Evolutionary conservation across 2,797 vertebrate species (phyloP), one percentile per base, ranked within the genome.

Genomic region (Scarus forsteni): DNA sequence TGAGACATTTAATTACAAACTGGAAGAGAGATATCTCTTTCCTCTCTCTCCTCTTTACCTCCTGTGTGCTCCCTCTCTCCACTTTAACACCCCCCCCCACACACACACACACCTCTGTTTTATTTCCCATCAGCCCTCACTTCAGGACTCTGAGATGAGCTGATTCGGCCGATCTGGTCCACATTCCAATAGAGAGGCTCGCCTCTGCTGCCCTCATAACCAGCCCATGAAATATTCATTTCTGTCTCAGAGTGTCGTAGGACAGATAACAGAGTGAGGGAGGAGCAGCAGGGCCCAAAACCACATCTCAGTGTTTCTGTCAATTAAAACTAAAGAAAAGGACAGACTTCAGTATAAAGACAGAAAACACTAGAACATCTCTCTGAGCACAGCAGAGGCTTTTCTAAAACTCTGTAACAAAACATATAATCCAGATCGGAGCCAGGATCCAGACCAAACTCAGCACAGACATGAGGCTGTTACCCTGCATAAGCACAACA

Each of bases 1-100:
- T 94, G 93, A 93, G 88, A 94, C 92, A 93, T 94, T 94, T 94
- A 94, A 94, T 94, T 94, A 91, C 89, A 93, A 92, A 88, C 79
- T 85, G 85, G 85, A 85, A 92, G 89, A 89, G 89, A 81, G 83
- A 79, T 70, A 80, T 90, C 87, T 84, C 79, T 84, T 79, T 87
- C 85, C 75, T 83, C 77, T 83, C 42, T 74, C 59, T 61, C 63
- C 75, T 83, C 77, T 83, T 39, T 74, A 57, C 60, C 63, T 60
- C 50, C 54, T 4, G 27, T 27, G 27, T 27, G 27, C 40, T 11
- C 68, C 45, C 67, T 74, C 54, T 16, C 63, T 57, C 71, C 57
- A 66, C 64, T 83, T 77, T 71, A 66, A 77, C 72, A 71, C 48
- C 46, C 70, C 11, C 46, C 18, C 18, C 13, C 43, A 1, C 62